Evolutionary conservation across 2,888 invertebrate genomes (phyloP), one percentile per base, ranked within the genome.

Genomic region (Callyntrura sp.): DNA sequence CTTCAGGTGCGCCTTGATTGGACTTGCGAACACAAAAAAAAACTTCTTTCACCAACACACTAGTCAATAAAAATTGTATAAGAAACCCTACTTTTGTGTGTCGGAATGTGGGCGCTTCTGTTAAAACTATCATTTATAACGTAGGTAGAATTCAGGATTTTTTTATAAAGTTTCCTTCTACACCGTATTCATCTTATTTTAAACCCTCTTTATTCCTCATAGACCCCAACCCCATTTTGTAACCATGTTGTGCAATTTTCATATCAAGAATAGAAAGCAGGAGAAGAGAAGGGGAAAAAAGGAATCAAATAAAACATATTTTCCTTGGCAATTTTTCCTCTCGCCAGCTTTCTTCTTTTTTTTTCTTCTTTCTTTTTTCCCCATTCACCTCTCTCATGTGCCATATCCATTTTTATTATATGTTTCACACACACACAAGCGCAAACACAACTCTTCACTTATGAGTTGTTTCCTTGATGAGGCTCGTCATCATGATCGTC

Each of bases 1-100:
- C 82, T 88, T 82, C 88, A 88, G 88, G 88, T 88, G 88, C 76
- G 82, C 25, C 82, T 88, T 88, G 88, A 88, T 88, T 88, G 82
- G 73, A 76, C 68, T 70, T 70, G 35, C 35, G 20, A 70, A 70
- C 17, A 17, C 43, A 70, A 6, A 70, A 35, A 17, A 60, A 1
- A 17, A 1, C 17, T 60, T 17, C 20, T 60, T 17, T 17, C 20
- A 17, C n/a, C n/a, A 3, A 51, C 1, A 14, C 51, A 51, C 1
- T 14, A 51, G 51, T 51, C 51, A 14, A 14, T 51, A 51, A 14
- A 51, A 35, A 35, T 35, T 35, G 6, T 35, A 6, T 35, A 35
- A 35, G 35, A 6, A 35, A 35, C 2, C 35, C 2, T 35, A 35
- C 1, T 51, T 51, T 1, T 51, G 51, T 51, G n/a, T 51, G 51